Evolutionary conservation across 1,140 invertebrate genomes (phyloP).

Genomic region (Drosophila sturtevanti): DNA sequence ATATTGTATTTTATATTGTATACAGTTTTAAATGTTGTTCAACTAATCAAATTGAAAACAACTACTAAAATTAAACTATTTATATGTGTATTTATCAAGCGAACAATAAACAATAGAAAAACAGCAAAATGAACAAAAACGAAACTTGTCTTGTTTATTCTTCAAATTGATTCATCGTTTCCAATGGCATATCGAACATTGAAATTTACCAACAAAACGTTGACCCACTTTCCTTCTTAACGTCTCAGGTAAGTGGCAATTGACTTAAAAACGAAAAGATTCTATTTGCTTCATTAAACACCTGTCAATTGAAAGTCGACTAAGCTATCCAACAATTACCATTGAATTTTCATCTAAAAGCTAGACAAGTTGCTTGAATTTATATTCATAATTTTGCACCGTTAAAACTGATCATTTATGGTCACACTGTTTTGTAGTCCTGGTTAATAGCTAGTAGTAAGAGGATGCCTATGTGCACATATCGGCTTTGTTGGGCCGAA

Average conservation of each 20-base stretch:
- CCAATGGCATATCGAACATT: not conserved
- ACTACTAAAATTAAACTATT: conserved; percentile 4
- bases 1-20: not conserved
- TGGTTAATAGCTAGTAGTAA: no score
- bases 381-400: no score
- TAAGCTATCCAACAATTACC: not conserved
- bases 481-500: no score
- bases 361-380: not conserved
- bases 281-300: not conserved
- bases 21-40: not conserved
- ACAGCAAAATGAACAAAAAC: not conserved
- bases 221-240: conserved; percentile 7
- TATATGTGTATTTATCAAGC: conserved; percentile 2
- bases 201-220: not conserved
- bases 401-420: no score
- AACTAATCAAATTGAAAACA: conserved; percentile 1
- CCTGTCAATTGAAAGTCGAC: not conserved
- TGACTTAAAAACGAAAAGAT: not conserved
- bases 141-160: not conserved
- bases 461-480: no score
- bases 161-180: not conserved
- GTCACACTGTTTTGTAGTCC: no score
- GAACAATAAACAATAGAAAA: not conserved
- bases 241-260: not conserved
- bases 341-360: not conserved